These are phyloP conservation scores for Myopa testacea DNA, from an alignment of 2,888 invertebrate species.

Conservation along the genomic window DNA sequence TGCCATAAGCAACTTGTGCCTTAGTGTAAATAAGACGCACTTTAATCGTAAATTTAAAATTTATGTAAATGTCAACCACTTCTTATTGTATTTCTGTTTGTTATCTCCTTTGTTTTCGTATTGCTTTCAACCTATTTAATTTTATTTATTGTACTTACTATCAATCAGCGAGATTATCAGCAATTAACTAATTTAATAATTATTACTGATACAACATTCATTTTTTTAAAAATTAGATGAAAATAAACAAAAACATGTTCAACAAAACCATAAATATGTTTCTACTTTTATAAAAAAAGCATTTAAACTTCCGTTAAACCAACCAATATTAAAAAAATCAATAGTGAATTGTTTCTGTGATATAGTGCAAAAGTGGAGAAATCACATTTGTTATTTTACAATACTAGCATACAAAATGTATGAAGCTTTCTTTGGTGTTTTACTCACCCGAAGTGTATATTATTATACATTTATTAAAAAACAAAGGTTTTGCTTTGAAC, in stretches of 20 bases:
- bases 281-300: background rate
- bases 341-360: too few species aligned
- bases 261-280: background rate
- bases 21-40: conserved; percentile 6
- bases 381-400: too few species aligned
- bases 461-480: too few species aligned
- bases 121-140: conserved; percentile 47
- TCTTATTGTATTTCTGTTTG: conserved; percentile 42
- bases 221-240: conserved; percentile 24
- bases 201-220: background rate
- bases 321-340: too few species aligned
- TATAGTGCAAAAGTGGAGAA: too few species aligned
- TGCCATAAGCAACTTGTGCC: conserved; percentile 24
- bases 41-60: background rate
- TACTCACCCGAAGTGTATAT: too few species aligned
- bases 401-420: too few species aligned
- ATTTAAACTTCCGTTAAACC: background rate
- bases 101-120: conserved; percentile 23
- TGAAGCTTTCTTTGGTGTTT: too few species aligned
- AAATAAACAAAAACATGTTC: conserved; percentile 24
- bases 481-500: too few species aligned
- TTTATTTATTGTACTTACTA: conserved; percentile 64
- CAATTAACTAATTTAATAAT: conserved; percentile 26
- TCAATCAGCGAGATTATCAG: conserved; percentile 51
- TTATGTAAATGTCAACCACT: conserved; percentile 25